A percentile compares a stretch with the other conserved stretches of the same genome.
Conservation (phyloP, 2,888 invertebrate species). For the Quadriops clusia region DNA sequence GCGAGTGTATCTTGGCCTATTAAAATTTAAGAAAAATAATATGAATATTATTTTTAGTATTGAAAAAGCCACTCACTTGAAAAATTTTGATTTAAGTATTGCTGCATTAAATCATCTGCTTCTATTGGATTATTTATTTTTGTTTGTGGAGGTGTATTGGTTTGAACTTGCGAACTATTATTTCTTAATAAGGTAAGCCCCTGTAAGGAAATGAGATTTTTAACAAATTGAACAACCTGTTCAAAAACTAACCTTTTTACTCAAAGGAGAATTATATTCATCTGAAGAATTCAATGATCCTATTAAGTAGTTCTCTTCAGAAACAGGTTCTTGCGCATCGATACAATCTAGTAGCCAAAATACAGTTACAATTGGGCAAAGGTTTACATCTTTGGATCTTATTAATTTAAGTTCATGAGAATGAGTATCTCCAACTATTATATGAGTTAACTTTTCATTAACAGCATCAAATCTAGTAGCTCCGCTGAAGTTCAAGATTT, state of each 20-base stretch:
- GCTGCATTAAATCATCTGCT: no score
- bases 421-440: conserved; percentile 54
- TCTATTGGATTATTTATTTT: no score
- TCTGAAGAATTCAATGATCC: conserved; percentile 11
- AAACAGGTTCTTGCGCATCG: conserved; percentile 44
- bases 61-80: conserved; percentile 11
- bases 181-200: no score
- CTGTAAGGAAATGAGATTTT: no score
- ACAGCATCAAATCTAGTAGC: conserved; percentile 70
- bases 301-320: conserved; percentile 39
- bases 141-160: no score
- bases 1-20: conserved; percentile 26
- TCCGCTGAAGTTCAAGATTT: conserved; percentile 65
- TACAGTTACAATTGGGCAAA: conserved; percentile 48
- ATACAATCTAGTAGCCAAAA: conserved; percentile 71
- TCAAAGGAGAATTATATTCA: conserved; percentile 41
- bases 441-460: conserved; percentile 68
- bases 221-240: no score
- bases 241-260: conserved; percentile 46
- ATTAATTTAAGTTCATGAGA: conserved; percentile 37
- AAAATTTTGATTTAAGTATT: conserved; percentile 22
- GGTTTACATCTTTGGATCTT: conserved; percentile 17
- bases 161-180: no score
- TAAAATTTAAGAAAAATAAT: no score
- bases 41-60: no score